Evolutionary conservation across 2,888 invertebrate species (phyloP).

Genomic region (Spatulosminthurus flaviceps): DNA sequence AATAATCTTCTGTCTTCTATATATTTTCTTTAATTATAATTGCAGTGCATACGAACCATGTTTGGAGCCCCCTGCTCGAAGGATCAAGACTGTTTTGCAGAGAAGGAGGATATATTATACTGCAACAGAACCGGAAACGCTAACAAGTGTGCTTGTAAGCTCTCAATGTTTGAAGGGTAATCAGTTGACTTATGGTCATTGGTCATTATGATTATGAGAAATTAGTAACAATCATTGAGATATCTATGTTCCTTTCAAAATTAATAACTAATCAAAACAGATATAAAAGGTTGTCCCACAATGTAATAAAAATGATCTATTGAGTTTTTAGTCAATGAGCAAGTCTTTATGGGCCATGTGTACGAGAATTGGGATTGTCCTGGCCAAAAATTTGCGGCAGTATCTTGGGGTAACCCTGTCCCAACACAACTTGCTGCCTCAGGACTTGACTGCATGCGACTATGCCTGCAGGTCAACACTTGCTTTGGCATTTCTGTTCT

Average conservation of each 20-base stretch:
- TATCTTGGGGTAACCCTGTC: slow-evolving; percentile 58
- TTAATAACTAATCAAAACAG: background rate
- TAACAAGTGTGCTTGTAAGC: slow-evolving; percentile 56
- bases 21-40: background rate
- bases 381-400: slow-evolving; percentile 52
- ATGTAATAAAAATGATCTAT: background rate
- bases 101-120: slow-evolving; percentile 55
- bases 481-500: slow-evolving; percentile 57
- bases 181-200: no score
- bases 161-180: no score
- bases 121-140: slow-evolving; percentile 54
- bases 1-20: background rate
- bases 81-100: slow-evolving; percentile 50
- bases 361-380: slow-evolving; percentile 56
- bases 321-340: slow-evolving; percentile 49
- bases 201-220: no score
- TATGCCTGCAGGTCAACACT: slow-evolving; percentile 54
- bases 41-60: slow-evolving; percentile 57
- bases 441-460: slow-evolving; percentile 57
- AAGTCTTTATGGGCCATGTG: slow-evolving; percentile 55
- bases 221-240: no score
- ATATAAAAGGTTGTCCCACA: background rate
- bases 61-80: slow-evolving; percentile 45
- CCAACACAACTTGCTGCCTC: slow-evolving; percentile 48
- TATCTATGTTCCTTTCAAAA: no score